A percentile compares a stretch with the other conserved stretches of the same genome.
Conservation (phyloP, 2,797 vertebrate genomes). For the Lacerta viridis region DNA sequence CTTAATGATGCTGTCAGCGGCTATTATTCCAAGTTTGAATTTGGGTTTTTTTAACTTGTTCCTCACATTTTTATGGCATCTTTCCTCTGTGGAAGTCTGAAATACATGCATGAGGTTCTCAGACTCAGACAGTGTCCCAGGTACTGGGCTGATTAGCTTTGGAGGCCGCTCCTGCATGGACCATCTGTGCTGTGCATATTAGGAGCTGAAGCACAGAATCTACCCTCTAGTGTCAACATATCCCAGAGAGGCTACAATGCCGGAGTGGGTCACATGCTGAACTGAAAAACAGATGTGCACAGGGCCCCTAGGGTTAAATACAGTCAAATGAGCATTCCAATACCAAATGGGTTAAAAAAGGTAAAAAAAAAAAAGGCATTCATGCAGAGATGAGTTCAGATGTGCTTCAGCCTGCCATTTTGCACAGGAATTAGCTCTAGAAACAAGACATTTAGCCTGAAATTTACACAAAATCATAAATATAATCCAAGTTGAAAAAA, state of each 20-base stretch:
- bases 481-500: constrained; percentile 63
- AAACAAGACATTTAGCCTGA: constrained; percentile 54
- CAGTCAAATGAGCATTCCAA: not conserved
- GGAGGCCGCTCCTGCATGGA: not conserved
- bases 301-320: rapidly evolving
- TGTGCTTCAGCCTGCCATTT: not conserved
- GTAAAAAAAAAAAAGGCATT: rapidly evolving
- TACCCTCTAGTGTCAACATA: not conserved
- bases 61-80: not conserved
- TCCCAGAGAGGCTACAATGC: not conserved
- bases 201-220: not conserved
- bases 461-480: constrained; percentile 76
- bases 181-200: constrained; percentile 8
- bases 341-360: not conserved
- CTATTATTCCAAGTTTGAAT: not conserved
- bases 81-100: not conserved
- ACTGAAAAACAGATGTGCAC: not conserved
- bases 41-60: not conserved
- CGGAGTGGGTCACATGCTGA: not conserved
- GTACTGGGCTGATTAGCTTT: not conserved
- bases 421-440: constrained; percentile 22
- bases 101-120: not conserved
- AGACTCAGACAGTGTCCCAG: not conserved
- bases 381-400: not conserved
- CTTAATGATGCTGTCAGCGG: not conserved